Percentiles rank a stretch among this genome's conserved stretches.
Evolutionary conservation across 1,140 invertebrate species (phyloP).

Genomic region (Brachionus asplanchnoidis): DNA sequence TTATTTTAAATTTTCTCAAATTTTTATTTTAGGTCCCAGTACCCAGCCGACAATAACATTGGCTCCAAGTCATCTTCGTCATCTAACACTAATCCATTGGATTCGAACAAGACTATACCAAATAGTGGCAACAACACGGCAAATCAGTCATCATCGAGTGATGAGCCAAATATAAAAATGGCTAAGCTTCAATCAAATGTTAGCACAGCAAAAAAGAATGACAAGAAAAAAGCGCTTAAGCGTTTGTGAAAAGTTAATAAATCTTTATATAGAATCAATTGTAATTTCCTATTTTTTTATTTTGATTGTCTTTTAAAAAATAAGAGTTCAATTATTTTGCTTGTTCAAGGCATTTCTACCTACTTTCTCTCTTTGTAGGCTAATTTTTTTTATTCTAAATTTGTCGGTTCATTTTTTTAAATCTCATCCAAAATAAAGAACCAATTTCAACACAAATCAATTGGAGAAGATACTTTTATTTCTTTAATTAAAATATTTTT

Average conservation of each 20-base stretch:
- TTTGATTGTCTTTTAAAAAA: not conserved
- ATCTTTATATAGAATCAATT: not conserved
- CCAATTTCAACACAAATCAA: not conserved
- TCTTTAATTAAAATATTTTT: not conserved
- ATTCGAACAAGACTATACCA: slow-evolving; percentile 37
- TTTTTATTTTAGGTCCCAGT: slow-evolving; percentile 29
- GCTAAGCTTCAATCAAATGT: slow-evolving; percentile 31
- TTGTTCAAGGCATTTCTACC: not conserved
- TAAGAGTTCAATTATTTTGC: not conserved
- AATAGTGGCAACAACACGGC: not conserved
- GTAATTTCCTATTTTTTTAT: slow-evolving; percentile 13
- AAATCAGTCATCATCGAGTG: slow-evolving; percentile 17
- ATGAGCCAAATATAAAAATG: slow-evolving; percentile 40
- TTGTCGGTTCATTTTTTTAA: not conserved
- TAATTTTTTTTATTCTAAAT: not conserved
- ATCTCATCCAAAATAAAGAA: not conserved
- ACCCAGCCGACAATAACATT: slow-evolving; percentile 43
- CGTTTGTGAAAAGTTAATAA: slow-evolving; percentile 22
- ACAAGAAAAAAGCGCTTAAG: slow-evolving; percentile 41
- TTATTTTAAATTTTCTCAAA: not conserved
- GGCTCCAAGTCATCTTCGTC: slow-evolving; percentile 22
- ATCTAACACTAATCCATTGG: slow-evolving; percentile 24
- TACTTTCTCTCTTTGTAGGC: not conserved
- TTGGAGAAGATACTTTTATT: not conserved
- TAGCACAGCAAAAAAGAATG: slow-evolving; percentile 23